Base-by-base conservation (phyloP, 2,797 vertebrate species). In the Eleutherodactylus coqui region DNA sequence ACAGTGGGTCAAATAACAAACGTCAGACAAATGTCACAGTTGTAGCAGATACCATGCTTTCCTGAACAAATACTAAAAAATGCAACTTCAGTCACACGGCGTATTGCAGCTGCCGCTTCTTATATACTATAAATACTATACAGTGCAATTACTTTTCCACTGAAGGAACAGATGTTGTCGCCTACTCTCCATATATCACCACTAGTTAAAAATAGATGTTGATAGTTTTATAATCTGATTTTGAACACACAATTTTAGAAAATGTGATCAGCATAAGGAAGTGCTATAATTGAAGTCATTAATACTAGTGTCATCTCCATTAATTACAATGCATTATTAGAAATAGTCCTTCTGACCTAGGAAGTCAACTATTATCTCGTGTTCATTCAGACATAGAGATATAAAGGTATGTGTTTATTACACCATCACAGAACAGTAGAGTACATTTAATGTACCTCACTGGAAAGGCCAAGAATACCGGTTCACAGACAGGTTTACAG, bases 181-280 rank as follows among this genome's bases (percentile, higher is more conserved):
- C 36, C n/a, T 72, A 11, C 36, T 64, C 4, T 64, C 60, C 36
- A 70, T 70, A 72, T 43, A n/a, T 72, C 43, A 72, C n/a, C 69
- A 72, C 43, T 72, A 72, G 69, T 14, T 72, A n/a, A 72, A 72
- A 72, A 72, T 72, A 72, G 21, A 72, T 43, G 69, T n/a, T 72
- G 36, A 72, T 72, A 72, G 69, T 72, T 72, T 72, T 41, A 72
- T 72, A 72, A 72, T 72, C 21, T n/a, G 19, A n/a, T 43, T 43
- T 72, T 72, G 43, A 72, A 72, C 3, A 41, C 24, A 43, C 9
- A 72, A 4, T 43, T 24, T 34, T 16, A n/a, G 32, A 64, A 64
- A 32, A 24, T 64, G 11, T 64, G 58, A 11, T 41, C 34, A 70
- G 67, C 34, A 70, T 41, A 70, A 41, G 8, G 34, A 41, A 43